Conservation (phyloP, 1,140 invertebrate genomes). For the Pogonomyrmex californicus region DNA sequence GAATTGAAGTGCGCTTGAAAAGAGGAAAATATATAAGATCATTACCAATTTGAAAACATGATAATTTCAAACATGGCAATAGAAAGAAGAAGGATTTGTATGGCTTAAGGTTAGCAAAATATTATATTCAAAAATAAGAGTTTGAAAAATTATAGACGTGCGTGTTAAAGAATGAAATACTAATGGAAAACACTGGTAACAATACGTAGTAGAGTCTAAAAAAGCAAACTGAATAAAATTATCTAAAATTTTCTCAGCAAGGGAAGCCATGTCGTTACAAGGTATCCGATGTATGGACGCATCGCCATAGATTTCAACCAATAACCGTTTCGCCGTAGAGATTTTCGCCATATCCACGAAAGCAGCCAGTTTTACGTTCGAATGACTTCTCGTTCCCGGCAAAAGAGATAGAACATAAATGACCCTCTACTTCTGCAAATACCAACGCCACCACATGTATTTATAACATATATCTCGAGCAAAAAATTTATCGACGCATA, state of each 20-base stretch:
- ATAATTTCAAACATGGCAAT: constrained; percentile 17
- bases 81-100: background rate
- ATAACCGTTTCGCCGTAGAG: constrained; percentile 42
- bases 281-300: background rate
- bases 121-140: background rate
- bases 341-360: constrained; percentile 28
- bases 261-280: constrained; percentile 5
- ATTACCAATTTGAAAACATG: background rate
- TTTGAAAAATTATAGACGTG: background rate
- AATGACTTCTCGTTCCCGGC: constrained; percentile 21
- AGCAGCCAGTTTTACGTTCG: constrained; percentile 45
- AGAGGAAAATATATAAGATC: background rate
- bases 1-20: background rate
- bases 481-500: background rate
- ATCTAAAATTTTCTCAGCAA: background rate
- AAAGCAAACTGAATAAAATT: background rate
- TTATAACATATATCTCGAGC: background rate
- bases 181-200: background rate
- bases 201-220: background rate
- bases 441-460: background rate
- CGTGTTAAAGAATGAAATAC: background rate
- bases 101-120: background rate
- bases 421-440: constrained; percentile 8
- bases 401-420: constrained; percentile 35
- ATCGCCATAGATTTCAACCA: constrained; percentile 43